A percentile compares a stretch with the other conserved stretches of the same genome.
phyloP scores from a whole-genome alignment of 2,888 invertebrate genomes.

The Chymomyza procnemis region DNA sequence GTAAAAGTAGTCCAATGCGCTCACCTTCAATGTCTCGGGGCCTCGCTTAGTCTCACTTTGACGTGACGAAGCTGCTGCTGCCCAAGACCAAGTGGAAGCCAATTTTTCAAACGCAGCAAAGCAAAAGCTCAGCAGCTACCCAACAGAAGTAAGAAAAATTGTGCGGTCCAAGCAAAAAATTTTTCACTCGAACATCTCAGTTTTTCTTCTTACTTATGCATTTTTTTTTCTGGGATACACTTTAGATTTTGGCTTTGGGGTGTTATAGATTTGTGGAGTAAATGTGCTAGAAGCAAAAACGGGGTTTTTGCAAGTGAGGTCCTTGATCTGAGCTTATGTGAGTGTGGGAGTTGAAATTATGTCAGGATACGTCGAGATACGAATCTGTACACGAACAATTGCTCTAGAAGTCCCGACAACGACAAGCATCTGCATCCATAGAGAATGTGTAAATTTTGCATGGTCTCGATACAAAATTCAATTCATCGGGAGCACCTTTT shows the following conservation, averaged over 20 bases:
- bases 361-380: too few species aligned
- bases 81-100: constrained; percentile 51
- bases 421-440: too few species aligned
- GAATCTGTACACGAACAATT: too few species aligned
- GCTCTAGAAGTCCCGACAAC: too few species aligned
- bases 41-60: constrained; percentile 15
- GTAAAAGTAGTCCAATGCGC: constrained; percentile 35
- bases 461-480: too few species aligned
- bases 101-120: constrained; percentile 61
- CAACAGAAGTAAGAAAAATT: constrained; percentile 64
- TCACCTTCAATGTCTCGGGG: constrained; percentile 36
- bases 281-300: too few species aligned
- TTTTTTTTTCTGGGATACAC: not conserved
- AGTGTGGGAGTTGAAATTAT: too few species aligned
- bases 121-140: constrained; percentile 16
- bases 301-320: too few species aligned
- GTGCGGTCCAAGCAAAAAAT: constrained; percentile 68
- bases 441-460: too few species aligned
- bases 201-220: not conserved
- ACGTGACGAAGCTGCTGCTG: constrained; percentile 33
- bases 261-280: too few species aligned
- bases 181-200: constrained; percentile 31
- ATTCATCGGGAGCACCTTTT: too few species aligned
- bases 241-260: not conserved
- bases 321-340: too few species aligned